These are phyloP conservation scores for Diarsia brunnea DNA, from an alignment of 2,888 invertebrate genomes.

Conservation along the genomic window DNA sequence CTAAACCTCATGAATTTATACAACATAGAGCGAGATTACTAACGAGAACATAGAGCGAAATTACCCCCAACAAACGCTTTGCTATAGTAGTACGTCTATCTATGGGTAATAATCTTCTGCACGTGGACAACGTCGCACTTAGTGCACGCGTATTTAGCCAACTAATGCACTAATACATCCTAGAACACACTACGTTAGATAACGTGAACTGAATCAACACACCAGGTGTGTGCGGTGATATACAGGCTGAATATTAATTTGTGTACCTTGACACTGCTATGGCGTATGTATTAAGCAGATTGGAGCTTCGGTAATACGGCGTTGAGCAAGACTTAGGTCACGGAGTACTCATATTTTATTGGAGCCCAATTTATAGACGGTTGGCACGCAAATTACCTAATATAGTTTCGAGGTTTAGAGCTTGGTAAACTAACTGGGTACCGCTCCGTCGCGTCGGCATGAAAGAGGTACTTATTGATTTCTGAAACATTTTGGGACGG, in stretches of 20 bases:
- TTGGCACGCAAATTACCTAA: conserved; percentile 48
- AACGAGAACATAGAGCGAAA: conserved; percentile 46
- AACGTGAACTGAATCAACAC: conserved; percentile 85
- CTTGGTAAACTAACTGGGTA: conserved; percentile 30
- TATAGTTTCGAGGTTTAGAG: conserved; percentile 31
- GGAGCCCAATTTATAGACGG: conserved; percentile 51
- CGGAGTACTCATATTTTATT: conserved; percentile 58
- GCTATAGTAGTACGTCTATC: conserved; percentile 18
- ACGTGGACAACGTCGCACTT: conserved; percentile 54
- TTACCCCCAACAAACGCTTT: conserved; percentile 35
- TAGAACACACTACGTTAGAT: conserved; percentile 78
- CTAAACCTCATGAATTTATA: conserved; percentile 44
- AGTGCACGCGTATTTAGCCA: conserved; percentile 56
- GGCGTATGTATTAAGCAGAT: conserved; percentile 64
- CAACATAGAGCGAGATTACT: conserved; percentile 47
- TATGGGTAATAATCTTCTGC: conserved; percentile 52
- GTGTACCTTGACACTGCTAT: conserved; percentile 79
- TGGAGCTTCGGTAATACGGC: conserved; percentile 54
- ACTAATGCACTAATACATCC: conserved; percentile 75
- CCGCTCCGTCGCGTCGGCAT: not conserved
- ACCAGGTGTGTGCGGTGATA: conserved; percentile 80
- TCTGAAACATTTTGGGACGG: not conserved
- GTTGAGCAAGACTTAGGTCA: conserved; percentile 55
- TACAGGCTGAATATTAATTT: conserved; percentile 86
- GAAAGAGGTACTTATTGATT: conserved; percentile 24